Base-by-base conservation (phyloP, 1,140 invertebrate genomes). In the Nephila pilipes region DNA sequence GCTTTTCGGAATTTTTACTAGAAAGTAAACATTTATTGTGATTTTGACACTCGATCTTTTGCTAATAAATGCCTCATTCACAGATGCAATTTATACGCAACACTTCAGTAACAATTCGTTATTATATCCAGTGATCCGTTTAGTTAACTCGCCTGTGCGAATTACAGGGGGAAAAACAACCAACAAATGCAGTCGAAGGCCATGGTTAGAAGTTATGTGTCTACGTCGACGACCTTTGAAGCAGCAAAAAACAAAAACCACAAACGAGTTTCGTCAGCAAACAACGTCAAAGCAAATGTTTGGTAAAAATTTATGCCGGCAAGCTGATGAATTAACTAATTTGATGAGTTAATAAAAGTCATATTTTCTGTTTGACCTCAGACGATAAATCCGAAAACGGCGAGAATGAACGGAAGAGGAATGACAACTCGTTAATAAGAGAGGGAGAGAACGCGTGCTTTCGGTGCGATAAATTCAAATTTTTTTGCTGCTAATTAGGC, bases 291-390 rank as follows among this genome's bases (percentile, higher is more conserved):
- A 32, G 29, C 14, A 36, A 75, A 36, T 75, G 32, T 36, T 75
- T 32, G 69, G 29, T 36, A 75, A 36, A 32, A 32, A 32, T 75
- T 75, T 36, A 75, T 75, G 69, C 69, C 29, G 6, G 14, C 69
- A 75, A 20, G 69, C 16, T 75, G 69, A 75, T 75, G 69, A 75
- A 75, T 75, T 75, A 75, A 75, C 36, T 75, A 75, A 75, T 32
- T 18, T 18, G 69, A 75, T 6, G 14, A 10, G 18, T 25, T 75
- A 36, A 75, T 75, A 75, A 75, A 75, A 20, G 29, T 20, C 69
- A 36, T 18, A 20, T 75, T 36, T 75, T 75, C 29, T 18, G 14
- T 32, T 36, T 75, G 69, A 75, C 69, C 69, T 75, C 69, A 36
- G 14, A 75, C 69, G 29, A 75, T 75, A 75, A 75, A 75, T 75